These are phyloP conservation scores for Pegea sp. DNA, from an alignment of 23 tunicate species.

Conservation along the genomic window DNA sequence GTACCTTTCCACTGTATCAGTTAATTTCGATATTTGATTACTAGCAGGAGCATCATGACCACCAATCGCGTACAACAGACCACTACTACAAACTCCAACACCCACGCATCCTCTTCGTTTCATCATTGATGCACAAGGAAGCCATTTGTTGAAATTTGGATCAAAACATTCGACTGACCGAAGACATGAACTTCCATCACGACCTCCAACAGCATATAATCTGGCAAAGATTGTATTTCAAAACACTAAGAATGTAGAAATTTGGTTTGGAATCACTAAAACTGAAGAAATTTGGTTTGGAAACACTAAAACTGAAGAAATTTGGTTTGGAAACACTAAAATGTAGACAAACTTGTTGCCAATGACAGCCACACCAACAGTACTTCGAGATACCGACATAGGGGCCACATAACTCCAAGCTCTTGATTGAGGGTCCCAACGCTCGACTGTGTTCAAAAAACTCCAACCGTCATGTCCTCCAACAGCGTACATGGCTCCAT, in stretches of 20 bases:
- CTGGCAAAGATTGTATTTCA: conserved; percentile 8
- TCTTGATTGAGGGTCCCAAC: conserved; percentile 93
- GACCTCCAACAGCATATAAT: conserved; percentile 86
- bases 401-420: conserved; percentile 95
- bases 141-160: conserved; percentile 91
- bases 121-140: conserved; percentile 66
- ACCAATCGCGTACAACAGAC: conserved; percentile 65
- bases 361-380: conserved; percentile 83
- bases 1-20: conserved; percentile 94
- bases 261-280: neutral
- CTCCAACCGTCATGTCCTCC: conserved; percentile 99
- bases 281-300: neutral
- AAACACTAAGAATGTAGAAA: neutral
- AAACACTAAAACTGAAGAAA: neutral
- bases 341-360: conserved; percentile 23
- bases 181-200: conserved; percentile 90
- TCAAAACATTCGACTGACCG: conserved; percentile 91
- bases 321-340: neutral
- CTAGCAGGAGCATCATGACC: conserved; percentile 99
- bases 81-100: conserved; percentile 67
- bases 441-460: conserved; percentile 78
- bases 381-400: conserved; percentile 79
- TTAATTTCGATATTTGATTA: conserved; percentile 69
- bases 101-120: conserved; percentile 90
- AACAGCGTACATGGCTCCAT: conserved; percentile 94